phyloP scores from a whole-genome alignment of 2,113 vertebrate species.

The Gambusia affinis region DNA sequence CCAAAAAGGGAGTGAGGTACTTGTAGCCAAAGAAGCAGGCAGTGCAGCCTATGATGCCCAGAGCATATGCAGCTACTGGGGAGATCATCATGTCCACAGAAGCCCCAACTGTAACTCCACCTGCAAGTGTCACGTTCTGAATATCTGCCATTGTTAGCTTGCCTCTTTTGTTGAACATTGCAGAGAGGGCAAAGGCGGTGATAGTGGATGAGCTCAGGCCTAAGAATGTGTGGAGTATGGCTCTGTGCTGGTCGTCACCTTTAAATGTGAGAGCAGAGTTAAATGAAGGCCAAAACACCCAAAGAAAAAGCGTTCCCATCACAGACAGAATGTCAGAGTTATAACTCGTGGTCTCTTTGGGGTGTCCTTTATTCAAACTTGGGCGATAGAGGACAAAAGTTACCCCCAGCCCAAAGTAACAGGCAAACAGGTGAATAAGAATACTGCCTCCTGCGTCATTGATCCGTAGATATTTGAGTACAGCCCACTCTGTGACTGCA shows the following conservation, averaged over 20 bases:
- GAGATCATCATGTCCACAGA: slow-evolving; percentile 83
- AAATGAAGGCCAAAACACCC: slow-evolving; percentile 88
- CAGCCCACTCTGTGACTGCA: slow-evolving; percentile 79
- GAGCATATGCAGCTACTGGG: slow-evolving; percentile 71
- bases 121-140: slow-evolving; percentile 86
- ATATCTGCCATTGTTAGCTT: slow-evolving; percentile 82
- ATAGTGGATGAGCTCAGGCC: slow-evolving; percentile 78
- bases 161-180: slow-evolving; percentile 77
- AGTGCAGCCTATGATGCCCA: slow-evolving; percentile 80
- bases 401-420: slow-evolving; percentile 84
- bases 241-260: slow-evolving; percentile 78
- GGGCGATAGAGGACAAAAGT: slow-evolving; percentile 81
- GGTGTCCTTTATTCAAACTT: slow-evolving; percentile 19
- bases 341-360: slow-evolving; percentile 76
- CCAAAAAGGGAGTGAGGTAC: slow-evolving; percentile 81
- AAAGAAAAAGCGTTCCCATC: slow-evolving; percentile 82
- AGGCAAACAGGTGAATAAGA: slow-evolving; percentile 85
- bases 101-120: slow-evolving; percentile 81
- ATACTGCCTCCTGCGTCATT: slow-evolving; percentile 84
- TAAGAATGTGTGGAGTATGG: slow-evolving; percentile 83
- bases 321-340: slow-evolving; percentile 80
- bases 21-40: slow-evolving; percentile 81
- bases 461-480: slow-evolving; percentile 74
- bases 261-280: slow-evolving; percentile 78
- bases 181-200: slow-evolving; percentile 78